A percentile compares a stretch with the other conserved stretches of the same genome.
These are phyloP conservation scores for Arctocebus calabarensis DNA, from an alignment of 2,797 vertebrate genomes.

Conservation along the genomic window DNA sequence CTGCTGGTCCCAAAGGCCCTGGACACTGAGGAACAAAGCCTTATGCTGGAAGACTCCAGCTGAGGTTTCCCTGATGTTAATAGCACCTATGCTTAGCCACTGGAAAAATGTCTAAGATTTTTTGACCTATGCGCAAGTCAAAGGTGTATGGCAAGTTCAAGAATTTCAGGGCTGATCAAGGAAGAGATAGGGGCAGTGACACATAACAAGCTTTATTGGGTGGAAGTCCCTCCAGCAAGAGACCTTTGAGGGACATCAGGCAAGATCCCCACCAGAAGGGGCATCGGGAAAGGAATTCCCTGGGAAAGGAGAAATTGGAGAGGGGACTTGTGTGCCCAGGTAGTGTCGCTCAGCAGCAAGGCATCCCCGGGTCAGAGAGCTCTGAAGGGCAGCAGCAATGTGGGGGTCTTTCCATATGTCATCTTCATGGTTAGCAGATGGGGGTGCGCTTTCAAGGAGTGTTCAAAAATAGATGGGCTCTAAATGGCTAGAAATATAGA, in stretches of 20 bases:
- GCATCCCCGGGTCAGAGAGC: not conserved
- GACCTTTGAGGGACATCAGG: not conserved
- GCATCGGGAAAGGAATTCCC: not conserved
- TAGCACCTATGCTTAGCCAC: not conserved
- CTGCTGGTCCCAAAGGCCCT: not conserved
- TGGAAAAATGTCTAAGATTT: not conserved
- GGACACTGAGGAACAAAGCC: not conserved
- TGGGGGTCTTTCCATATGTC: not conserved
- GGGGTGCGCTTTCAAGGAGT: not conserved
- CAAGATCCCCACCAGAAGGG: not conserved
- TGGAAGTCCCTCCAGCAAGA: not conserved
- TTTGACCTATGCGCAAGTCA: not conserved
- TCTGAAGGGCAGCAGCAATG: not conserved
- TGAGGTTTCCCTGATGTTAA: not conserved
- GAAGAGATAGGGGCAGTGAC: not conserved
- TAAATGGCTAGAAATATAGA: not conserved
- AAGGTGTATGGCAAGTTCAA: not conserved
- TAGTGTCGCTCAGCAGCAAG: not conserved
- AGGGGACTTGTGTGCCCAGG: not conserved
- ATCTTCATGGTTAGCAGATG: not conserved
- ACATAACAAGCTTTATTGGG: not conserved
- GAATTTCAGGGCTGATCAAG: not conserved
- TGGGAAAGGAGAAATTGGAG: no score
- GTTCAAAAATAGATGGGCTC: not conserved
- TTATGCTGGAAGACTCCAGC: not conserved